Conservation (phyloP, 2,113 vertebrate species). For the Pituophis catenifer region DNA sequence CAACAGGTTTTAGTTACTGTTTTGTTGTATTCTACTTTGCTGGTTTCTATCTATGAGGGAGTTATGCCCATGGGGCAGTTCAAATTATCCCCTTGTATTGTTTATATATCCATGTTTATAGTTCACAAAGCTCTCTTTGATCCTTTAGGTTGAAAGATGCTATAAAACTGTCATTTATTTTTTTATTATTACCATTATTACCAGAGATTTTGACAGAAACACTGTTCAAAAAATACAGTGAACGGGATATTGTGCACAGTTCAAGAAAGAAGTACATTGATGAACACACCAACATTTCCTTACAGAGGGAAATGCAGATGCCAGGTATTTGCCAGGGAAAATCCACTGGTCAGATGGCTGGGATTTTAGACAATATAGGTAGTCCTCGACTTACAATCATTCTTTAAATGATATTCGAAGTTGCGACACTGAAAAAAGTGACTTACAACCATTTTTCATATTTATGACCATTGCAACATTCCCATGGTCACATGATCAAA, state of each 20-base stretch:
- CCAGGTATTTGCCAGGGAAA: not conserved
- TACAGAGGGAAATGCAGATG: not conserved
- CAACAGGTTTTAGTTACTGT: not conserved
- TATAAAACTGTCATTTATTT: slow-evolving; percentile 47
- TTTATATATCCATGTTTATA: slow-evolving; percentile 38
- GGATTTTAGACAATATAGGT: not conserved
- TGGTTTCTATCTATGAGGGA: not conserved
- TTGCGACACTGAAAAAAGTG: not conserved
- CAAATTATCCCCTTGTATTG: not conserved
- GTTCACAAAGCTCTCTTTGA: slow-evolving; percentile 34
- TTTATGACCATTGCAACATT: not conserved
- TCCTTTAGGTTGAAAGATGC: slow-evolving; percentile 26
- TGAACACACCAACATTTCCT: not conserved
- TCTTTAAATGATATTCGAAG: not conserved
- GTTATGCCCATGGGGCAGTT: not conserved
- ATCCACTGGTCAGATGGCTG: not conserved
- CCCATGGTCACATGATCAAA: not conserved
- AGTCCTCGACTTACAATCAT: not conserved
- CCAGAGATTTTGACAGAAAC: slow-evolving; percentile 36
- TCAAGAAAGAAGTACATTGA: not conserved
- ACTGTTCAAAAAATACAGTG: slow-evolving; percentile 27
- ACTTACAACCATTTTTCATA: not conserved
- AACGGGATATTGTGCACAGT: not conserved
- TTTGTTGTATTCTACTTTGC: not conserved
- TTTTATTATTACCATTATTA: slow-evolving; percentile 17